phyloP scores from a whole-genome alignment of 2,113 vertebrate genomes.

The Microtus richardsoni region DNA sequence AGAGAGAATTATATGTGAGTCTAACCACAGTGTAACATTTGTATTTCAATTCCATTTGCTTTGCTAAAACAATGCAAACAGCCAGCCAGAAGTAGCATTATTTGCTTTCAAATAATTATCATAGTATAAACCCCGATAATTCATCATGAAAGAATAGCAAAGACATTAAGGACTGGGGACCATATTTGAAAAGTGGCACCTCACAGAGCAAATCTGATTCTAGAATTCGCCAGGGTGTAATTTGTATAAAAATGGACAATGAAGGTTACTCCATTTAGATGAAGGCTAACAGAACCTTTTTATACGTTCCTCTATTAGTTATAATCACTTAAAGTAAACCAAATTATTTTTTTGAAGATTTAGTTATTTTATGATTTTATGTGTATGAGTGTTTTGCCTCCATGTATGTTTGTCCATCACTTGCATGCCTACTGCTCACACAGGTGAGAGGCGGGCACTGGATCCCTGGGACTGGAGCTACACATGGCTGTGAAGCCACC shows the following conservation, averaged over 20 bases:
- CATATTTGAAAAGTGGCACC: neutral
- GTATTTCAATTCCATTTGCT: neutral
- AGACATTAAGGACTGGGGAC: neutral
- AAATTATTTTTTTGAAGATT: neutral
- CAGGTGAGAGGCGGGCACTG: neutral
- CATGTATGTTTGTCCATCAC: neutral
- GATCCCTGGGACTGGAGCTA: too few relatives aligned
- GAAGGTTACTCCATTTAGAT: neutral
- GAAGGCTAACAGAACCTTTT: neutral
- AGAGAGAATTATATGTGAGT: slow-evolving; percentile 40
- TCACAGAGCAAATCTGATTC: neutral
- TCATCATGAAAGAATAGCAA: neutral
- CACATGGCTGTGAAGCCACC: neutral
- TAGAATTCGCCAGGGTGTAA: neutral
- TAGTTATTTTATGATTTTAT: neutral
- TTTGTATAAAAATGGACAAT: neutral
- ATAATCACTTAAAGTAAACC: neutral
- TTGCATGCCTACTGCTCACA: neutral
- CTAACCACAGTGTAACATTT: neutral
- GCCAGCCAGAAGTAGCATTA: neutral
- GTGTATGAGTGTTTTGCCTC: neutral
- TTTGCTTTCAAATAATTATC: slow-evolving; percentile 36
- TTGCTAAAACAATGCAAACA: slow-evolving; percentile 12
- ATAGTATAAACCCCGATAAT: neutral
- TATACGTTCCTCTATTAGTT: neutral